phyloP scores from a whole-genome alignment of 2,797 vertebrate species.

The Microhierax caerulescens region DNA sequence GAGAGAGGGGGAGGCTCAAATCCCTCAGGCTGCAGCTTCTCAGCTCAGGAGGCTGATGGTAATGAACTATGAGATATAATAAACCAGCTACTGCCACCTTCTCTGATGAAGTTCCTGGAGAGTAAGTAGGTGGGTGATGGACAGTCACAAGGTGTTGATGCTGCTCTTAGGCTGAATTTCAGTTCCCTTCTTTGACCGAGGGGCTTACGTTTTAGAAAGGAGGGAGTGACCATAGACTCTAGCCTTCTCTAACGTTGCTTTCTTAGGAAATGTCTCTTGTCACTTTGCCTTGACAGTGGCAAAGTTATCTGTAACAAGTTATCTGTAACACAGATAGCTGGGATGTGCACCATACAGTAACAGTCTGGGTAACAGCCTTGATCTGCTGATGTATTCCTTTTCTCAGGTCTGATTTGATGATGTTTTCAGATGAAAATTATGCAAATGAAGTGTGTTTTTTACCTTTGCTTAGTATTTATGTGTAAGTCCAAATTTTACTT shows the following conservation, averaged over 20 bases:
- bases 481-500: not conserved
- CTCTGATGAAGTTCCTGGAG: not conserved
- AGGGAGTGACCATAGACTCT: rapidly evolving
- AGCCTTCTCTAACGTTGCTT: not conserved
- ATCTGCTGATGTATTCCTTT: not conserved
- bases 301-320: too few relatives aligned
- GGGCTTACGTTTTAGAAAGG: not conserved
- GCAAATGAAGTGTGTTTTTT: not conserved
- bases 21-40: not conserved
- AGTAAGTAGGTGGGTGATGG: not conserved
- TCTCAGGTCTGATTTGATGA: not conserved
- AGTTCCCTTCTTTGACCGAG: not conserved
- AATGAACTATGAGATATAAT: not conserved
- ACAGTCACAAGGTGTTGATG: not conserved
- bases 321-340: rapidly evolving
- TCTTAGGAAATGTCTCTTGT: not conserved
- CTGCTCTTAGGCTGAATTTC: not conserved
- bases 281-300: not conserved
- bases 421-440: not conserved
- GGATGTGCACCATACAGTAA: not conserved
- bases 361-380: not conserved
- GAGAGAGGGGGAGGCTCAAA: not conserved
- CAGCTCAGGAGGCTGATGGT: not conserved
- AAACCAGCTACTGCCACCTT: not conserved
- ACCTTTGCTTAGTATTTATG: not conserved